Evolutionary conservation across 2,797 vertebrate genomes (phyloP).

Genomic region (Nyctalus aviator): DNA sequence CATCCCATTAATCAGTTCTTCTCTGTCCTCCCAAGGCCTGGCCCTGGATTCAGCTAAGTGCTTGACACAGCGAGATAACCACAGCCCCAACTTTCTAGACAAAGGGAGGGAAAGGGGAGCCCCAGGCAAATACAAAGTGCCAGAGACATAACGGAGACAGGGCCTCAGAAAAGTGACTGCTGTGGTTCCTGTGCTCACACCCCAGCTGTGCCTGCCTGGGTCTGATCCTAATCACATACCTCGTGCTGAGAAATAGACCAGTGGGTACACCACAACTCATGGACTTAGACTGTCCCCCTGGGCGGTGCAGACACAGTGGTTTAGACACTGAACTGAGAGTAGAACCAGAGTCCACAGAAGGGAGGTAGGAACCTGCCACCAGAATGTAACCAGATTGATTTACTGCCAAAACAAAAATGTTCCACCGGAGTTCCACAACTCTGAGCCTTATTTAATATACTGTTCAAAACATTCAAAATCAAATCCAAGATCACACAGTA

Average conservation of each 20-base stretch:
- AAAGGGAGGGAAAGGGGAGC: neutral
- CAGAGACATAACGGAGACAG: fast-evolving
- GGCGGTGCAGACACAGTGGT: neutral
- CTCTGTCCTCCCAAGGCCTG: neutral
- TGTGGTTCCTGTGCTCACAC: neutral
- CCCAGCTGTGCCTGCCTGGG: neutral
- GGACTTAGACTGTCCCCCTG: neutral
- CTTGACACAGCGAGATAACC: neutral
- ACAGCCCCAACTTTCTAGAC: neutral
- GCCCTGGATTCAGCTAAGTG: neutral
- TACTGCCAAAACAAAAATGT: neutral
- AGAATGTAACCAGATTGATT: neutral
- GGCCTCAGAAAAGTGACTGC: neutral
- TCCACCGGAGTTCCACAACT: neutral
- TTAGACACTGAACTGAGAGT: neutral
- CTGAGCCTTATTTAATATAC: neutral
- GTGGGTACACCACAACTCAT: fast-evolving
- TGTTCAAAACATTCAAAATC: slow-evolving; percentile 9
- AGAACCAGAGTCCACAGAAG: neutral
- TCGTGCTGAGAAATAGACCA: neutral
- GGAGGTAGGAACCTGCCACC: neutral
- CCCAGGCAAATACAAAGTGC: neutral
- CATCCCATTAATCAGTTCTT: neutral
- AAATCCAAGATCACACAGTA: neutral
- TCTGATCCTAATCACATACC: too few species aligned